These are phyloP conservation scores for Herpetotheres cachinnans DNA, from an alignment of 2,113 vertebrate genomes.

Conservation along the genomic window DNA sequence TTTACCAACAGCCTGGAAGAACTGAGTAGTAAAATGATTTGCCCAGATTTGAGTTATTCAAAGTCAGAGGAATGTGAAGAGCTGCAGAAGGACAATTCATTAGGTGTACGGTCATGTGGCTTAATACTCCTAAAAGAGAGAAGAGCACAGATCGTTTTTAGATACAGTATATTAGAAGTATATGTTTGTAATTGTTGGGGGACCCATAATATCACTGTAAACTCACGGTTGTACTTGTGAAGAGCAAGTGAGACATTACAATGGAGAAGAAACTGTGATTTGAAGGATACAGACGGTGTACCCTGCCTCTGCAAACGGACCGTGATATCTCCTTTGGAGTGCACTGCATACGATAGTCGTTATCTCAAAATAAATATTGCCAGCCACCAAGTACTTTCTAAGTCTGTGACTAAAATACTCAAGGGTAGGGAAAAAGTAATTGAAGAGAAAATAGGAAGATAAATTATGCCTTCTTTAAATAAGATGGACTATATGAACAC, in stretches of 20 bases:
- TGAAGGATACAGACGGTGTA: background rate
- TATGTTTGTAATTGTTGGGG: background rate
- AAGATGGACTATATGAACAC: background rate
- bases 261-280: rapidly evolving
- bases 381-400: background rate
- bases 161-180: background rate
- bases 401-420: background rate
- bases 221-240: background rate
- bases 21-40: background rate
- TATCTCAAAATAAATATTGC: background rate
- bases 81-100: background rate
- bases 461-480: background rate
- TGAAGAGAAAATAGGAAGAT: background rate
- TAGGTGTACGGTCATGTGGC: background rate
- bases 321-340: background rate
- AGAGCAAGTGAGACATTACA: background rate
- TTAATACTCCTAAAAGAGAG: background rate
- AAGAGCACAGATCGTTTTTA: background rate
- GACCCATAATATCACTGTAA: too few species aligned
- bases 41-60: background rate
- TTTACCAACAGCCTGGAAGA: background rate
- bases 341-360: background rate
- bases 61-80: background rate
- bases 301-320: background rate
- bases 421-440: background rate